These are phyloP conservation scores for Aradus depressus DNA, from an alignment of 2,888 invertebrate genomes.

Conservation along the genomic window DNA sequence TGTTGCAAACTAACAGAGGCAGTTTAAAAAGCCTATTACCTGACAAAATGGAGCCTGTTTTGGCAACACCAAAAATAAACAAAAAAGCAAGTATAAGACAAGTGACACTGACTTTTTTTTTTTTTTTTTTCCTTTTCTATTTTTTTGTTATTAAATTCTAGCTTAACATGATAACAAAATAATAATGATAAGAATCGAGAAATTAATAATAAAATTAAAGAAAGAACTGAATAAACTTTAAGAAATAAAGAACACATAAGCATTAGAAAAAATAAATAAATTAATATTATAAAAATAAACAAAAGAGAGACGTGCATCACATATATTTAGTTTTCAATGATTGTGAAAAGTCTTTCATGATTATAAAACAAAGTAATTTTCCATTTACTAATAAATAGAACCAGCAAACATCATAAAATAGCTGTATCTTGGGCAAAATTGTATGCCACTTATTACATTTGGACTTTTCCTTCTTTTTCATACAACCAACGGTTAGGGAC, in stretches of 20 bases:
- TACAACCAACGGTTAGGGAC: too few species aligned
- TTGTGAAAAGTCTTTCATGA: too few species aligned
- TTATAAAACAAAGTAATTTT: too few species aligned
- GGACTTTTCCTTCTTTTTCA: too few species aligned
- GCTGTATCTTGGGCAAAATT: too few species aligned
- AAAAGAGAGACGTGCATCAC: neutral
- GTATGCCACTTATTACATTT: too few species aligned
- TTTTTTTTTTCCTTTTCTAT: slow-evolving; percentile 5
- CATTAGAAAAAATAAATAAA: slow-evolving; percentile 7
- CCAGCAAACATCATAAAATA: too few species aligned
- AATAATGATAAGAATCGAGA: slow-evolving; percentile 28
- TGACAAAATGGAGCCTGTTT: slow-evolving; percentile 56
- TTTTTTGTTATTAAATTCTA: neutral
- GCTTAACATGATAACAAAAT: slow-evolving; percentile 23
- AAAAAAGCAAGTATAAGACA: slow-evolving; percentile 29
- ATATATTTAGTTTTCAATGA: too few species aligned
- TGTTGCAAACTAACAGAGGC: too few species aligned
- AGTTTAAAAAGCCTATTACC: slow-evolving; percentile 44
- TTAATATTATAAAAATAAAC: neutral
- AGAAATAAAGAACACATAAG: neutral
- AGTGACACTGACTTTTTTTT: slow-evolving; percentile 7
- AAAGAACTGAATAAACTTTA: neutral
- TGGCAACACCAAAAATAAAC: slow-evolving; percentile 31
- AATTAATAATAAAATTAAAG: slow-evolving; percentile 23
- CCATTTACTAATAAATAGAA: too few species aligned